Evolutionary conservation across 2,113 vertebrate genomes (phyloP).

Genomic region (Rhagologus leucostigma): DNA sequence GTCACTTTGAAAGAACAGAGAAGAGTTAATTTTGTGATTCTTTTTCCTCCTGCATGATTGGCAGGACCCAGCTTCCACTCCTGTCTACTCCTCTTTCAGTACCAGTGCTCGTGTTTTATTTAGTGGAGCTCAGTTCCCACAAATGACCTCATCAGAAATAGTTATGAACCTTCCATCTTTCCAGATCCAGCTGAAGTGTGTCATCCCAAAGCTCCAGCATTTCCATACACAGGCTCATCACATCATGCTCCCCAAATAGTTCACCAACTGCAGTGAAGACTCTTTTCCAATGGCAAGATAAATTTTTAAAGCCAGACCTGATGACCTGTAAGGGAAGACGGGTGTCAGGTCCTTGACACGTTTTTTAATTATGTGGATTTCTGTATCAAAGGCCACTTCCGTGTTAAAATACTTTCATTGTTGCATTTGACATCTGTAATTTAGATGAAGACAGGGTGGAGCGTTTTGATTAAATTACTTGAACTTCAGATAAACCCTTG

Average conservation of each 20-base stretch:
- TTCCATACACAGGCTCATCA: background rate
- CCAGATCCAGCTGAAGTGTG: background rate
- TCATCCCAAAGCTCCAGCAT: background rate
- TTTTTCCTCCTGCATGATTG: background rate
- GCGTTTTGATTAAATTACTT: background rate
- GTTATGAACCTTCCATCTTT: background rate
- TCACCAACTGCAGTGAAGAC: background rate
- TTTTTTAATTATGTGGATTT: background rate
- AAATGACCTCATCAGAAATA: background rate
- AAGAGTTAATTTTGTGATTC: background rate
- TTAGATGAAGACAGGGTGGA: background rate
- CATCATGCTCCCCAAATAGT: background rate
- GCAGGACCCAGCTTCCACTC: background rate
- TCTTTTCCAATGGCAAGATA: background rate
- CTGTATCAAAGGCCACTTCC: background rate
- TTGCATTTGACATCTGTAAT: background rate
- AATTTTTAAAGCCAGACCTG: background rate
- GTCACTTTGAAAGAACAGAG: accelerated
- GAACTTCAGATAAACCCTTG: background rate
- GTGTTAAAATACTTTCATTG: background rate
- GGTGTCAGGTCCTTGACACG: accelerated
- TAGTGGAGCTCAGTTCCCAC: background rate
- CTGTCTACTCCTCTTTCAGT: background rate
- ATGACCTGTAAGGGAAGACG: accelerated
- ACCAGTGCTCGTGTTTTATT: background rate